These are phyloP conservation scores for Odocoileus hemionus DNA, from an alignment of 2,113 vertebrate genomes.

Conservation along the genomic window DNA sequence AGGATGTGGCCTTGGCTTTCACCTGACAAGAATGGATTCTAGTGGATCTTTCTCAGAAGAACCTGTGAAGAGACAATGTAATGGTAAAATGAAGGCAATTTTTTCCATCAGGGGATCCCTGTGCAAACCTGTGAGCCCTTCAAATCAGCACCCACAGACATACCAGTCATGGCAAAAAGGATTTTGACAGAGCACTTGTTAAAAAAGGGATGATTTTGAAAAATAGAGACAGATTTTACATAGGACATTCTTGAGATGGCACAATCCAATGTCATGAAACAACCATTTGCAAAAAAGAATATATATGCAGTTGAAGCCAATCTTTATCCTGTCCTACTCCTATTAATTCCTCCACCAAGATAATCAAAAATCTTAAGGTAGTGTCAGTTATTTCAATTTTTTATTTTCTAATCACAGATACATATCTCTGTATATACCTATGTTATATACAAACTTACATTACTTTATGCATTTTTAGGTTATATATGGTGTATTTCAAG, in stretches of 20 bases:
- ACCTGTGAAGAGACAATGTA: fast-evolving
- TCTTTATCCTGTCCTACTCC: neutral
- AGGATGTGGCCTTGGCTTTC: neutral
- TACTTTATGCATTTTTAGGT: neutral
- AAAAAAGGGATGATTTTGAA: neutral
- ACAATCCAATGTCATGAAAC: neutral
- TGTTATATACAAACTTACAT: neutral
- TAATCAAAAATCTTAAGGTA: neutral
- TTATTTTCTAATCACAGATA: neutral
- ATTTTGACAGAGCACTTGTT: neutral
- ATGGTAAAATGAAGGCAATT: fast-evolving
- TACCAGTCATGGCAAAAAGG: fast-evolving
- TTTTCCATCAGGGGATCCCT: fast-evolving
- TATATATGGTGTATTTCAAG: neutral
- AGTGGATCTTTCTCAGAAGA: neutral
- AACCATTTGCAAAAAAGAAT: neutral
- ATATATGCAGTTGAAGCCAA: neutral
- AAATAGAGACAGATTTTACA: neutral
- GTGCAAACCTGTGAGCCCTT: neutral
- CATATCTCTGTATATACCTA: neutral
- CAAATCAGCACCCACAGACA: neutral
- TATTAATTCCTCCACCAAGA: neutral
- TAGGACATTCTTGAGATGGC: neutral
- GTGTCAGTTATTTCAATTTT: neutral
- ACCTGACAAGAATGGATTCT: neutral